phyloP scores from a whole-genome alignment of 2,113 vertebrate genomes.

The Hippocampus comes region DNA sequence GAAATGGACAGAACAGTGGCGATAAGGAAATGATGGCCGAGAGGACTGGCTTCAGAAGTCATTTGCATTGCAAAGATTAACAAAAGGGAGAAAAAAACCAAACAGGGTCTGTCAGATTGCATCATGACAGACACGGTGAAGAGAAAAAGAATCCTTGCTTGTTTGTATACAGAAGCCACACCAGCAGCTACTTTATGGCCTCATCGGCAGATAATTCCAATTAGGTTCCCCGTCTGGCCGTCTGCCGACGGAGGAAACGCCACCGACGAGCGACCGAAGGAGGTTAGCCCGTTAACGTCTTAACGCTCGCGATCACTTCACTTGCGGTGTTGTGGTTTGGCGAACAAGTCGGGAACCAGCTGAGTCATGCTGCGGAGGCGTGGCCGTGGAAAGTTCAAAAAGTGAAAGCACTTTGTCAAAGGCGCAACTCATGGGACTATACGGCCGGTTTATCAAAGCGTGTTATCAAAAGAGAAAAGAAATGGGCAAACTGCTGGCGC shows the following conservation, averaged over 20 bases:
- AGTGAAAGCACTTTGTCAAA: neutral
- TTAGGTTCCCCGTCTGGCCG: conserved; percentile 29
- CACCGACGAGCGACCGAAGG: neutral
- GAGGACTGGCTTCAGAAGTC: neutral
- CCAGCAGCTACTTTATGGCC: neutral
- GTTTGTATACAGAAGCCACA: neutral
- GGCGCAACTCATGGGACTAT: neutral
- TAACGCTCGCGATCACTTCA: too few species aligned
- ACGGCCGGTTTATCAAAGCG: neutral
- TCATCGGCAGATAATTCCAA: conserved; percentile 21
- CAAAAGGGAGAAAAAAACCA: neutral
- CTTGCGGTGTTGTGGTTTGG: neutral
- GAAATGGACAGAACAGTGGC: neutral
- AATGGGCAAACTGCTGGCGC: neutral
- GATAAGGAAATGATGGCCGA: neutral
- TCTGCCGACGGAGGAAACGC: neutral
- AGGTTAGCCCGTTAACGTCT: neutral
- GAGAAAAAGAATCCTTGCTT: neutral
- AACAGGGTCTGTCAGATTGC: neutral
- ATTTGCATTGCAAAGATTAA: neutral
- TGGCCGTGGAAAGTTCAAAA: neutral
- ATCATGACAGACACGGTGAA: neutral
- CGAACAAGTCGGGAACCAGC: neutral
- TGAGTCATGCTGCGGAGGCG: neutral
- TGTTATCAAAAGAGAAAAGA: neutral